Conservation (phyloP, 2,888 invertebrate species). For the Caenorhabditis sp. region DNA sequence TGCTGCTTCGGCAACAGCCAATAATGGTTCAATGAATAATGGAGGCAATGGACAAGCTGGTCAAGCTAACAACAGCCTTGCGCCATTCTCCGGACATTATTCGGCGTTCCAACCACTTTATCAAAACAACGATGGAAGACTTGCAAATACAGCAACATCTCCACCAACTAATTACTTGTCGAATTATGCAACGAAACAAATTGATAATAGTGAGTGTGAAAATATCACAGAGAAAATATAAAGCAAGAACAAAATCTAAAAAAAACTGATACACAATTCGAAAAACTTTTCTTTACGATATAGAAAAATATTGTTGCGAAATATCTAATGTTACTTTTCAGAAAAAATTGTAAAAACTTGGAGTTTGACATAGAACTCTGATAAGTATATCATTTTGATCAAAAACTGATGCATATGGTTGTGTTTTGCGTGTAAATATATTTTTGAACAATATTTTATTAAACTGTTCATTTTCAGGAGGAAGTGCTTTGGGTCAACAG, state of each 20-base stretch:
- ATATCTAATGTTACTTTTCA: background rate
- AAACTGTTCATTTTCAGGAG: background rate
- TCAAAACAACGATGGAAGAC: slow-evolving; percentile 12
- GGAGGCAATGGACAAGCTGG: background rate
- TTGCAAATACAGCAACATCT: slow-evolving; percentile 20
- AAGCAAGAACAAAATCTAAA: no score
- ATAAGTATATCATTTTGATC: no score
- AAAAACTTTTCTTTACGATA: no score
- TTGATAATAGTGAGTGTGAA: background rate
- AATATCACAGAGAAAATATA: no score
- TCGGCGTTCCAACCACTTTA: slow-evolving; percentile 31
- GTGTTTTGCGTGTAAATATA: no score
- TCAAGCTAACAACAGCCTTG: slow-evolving; percentile 18
- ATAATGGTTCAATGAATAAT: background rate
- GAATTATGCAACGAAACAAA: slow-evolving; percentile 11
- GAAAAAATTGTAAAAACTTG: no score
- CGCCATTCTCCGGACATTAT: slow-evolving; percentile 34
- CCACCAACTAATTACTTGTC: slow-evolving; percentile 35
- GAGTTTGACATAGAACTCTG: no score
- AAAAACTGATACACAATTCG: no score
- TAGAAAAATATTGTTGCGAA: no score
- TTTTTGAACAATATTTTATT: no score
- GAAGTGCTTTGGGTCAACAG: slow-evolving; percentile 11
- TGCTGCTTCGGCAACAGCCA: background rate
- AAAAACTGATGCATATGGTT: no score